A percentile compares a stretch with the other conserved stretches of the same genome.
Evolutionary conservation across 2,113 vertebrate species (phyloP).

Genomic region (Lasiurus borealis): DNA sequence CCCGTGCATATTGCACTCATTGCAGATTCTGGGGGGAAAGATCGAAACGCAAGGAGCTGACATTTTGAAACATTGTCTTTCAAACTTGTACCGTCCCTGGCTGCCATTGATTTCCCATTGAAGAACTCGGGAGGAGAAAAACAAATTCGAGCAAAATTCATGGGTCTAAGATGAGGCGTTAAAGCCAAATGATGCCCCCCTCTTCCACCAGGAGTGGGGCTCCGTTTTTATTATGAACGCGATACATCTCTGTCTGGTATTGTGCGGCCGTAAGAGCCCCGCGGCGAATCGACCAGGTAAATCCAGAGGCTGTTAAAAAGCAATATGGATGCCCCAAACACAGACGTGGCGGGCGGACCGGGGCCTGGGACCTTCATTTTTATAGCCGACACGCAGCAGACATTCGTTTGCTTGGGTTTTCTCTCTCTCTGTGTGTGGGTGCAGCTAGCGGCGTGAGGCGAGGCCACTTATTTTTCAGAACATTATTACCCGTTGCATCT

Average conservation of each 20-base stretch:
- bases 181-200: slow-evolving; percentile 19
- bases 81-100: slow-evolving; percentile 78
- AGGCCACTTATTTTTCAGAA: slow-evolving; percentile 68
- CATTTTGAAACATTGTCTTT: slow-evolving; percentile 89
- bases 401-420: slow-evolving; percentile 48
- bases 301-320: slow-evolving; percentile 65
- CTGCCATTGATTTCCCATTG: slow-evolving; percentile 87
- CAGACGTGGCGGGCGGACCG: not conserved
- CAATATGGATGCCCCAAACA: slow-evolving; percentile 52
- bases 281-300: slow-evolving; percentile 61
- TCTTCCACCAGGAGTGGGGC: fast-evolving
- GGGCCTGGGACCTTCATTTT: slow-evolving; percentile 49
- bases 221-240: slow-evolving; percentile 69
- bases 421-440: not conserved
- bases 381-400: slow-evolving; percentile 30
- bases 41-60: slow-evolving; percentile 87
- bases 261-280: not conserved
- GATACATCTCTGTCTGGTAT: slow-evolving; percentile 61
- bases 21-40: slow-evolving; percentile 84
- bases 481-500: fast-evolving
- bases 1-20: slow-evolving; percentile 83
- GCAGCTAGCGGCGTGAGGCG: not conserved
- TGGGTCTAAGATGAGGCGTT: slow-evolving; percentile 75
- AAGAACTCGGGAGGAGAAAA: slow-evolving; percentile 82
- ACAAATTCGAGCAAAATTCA: slow-evolving; percentile 82